Conservation (phyloP, 2,113 vertebrate species). For the Sisor rabdophorus region DNA sequence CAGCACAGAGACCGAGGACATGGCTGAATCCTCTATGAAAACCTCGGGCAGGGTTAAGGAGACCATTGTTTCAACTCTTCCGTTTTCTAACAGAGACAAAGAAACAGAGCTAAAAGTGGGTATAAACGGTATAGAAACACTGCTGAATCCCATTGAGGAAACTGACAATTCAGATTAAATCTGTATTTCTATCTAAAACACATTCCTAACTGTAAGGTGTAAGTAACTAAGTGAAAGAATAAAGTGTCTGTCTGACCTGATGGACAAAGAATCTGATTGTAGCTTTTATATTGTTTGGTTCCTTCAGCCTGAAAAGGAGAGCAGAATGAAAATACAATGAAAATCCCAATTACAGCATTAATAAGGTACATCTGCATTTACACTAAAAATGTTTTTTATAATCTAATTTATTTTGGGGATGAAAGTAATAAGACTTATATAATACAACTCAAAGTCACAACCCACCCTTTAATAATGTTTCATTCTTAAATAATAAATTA, state of each 20-base stretch:
- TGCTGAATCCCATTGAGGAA: background rate
- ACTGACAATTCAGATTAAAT: too few species aligned
- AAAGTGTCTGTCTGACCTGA: conserved; percentile 53
- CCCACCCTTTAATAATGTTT: too few species aligned
- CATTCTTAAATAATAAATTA: too few species aligned
- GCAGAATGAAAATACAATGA: background rate
- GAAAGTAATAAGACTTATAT: too few species aligned
- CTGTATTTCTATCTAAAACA: too few species aligned
- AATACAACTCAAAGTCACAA: too few species aligned
- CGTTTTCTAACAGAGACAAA: background rate
- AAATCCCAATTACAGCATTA: too few species aligned
- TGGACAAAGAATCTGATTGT: conserved; percentile 66
- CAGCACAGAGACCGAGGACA: conserved; percentile 71
- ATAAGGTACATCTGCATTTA: too few species aligned
- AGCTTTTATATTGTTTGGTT: conserved; percentile 57
- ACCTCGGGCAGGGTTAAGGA: conserved; percentile 41
- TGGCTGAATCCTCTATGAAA: conserved; percentile 64
- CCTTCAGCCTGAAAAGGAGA: conserved; percentile 65
- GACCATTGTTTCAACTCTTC: background rate
- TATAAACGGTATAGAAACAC: background rate
- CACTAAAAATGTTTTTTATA: too few species aligned
- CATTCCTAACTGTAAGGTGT: too few species aligned
- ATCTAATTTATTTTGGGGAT: too few species aligned
- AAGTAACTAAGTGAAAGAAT: background rate
- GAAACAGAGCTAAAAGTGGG: background rate